Percentiles rank a stretch among this genome's conserved stretches.
Conservation (phyloP, 1,140 invertebrate species). For the Acromyrmex heyeri region DNA sequence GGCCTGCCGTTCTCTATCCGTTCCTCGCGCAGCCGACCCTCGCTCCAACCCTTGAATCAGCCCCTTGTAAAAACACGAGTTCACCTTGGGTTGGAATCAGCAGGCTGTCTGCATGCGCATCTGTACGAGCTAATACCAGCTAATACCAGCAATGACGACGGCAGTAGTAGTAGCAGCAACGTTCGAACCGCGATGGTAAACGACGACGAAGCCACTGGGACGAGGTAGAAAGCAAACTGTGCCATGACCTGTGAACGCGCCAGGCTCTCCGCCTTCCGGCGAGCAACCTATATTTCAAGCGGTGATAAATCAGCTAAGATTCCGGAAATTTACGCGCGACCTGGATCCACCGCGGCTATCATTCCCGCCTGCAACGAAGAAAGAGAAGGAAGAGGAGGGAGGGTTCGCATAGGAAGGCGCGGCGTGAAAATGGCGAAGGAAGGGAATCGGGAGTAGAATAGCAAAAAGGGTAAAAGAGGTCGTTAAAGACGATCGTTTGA, state of each 20-base stretch:
- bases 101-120: conserved; percentile 13
- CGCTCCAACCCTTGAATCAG: conserved; percentile 53
- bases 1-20: conserved; percentile 38
- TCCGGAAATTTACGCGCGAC: conserved; percentile 79
- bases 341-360: conserved; percentile 70
- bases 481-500: conserved; percentile 66
- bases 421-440: not conserved
- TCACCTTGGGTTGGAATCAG: conserved; percentile 64
- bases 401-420: not conserved
- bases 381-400: not conserved
- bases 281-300: conserved; percentile 77
- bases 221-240: conserved; percentile 68
- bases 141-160: conserved; percentile 37
- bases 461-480: conserved; percentile 34
- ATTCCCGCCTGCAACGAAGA: conserved; percentile 50
- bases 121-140: conserved; percentile 32
- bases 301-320: conserved; percentile 79
- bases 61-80: conserved; percentile 77
- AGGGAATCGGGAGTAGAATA: conserved; percentile 17
- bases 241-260: conserved; percentile 63
- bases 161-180: not conserved
- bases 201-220: conserved; percentile 7
- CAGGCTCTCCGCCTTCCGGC: conserved; percentile 64
- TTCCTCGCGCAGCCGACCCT: conserved; percentile 47
- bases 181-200: conserved; percentile 20